Conservation (phyloP, 53 echinoderm and acorn worm species). For the Echinarachnius parma region DNA sequence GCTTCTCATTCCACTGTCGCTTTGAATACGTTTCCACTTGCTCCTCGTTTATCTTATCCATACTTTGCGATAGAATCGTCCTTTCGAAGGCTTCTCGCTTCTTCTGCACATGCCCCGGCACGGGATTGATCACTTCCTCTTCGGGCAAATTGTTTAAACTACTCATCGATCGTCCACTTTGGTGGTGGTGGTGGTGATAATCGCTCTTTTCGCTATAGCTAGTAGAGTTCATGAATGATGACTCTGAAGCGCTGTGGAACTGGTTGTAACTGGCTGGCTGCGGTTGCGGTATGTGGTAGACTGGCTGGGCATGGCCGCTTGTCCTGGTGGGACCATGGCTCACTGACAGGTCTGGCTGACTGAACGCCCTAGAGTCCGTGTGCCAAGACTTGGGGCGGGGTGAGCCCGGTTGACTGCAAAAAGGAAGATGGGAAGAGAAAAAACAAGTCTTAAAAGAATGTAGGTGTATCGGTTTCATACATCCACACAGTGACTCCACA, state of each 20-base stretch:
- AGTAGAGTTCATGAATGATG: slow-evolving; percentile 20
- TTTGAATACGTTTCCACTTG: not conserved
- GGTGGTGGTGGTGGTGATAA: slow-evolving; percentile 13
- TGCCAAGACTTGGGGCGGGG: slow-evolving; percentile 89
- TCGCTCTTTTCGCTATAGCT: not conserved
- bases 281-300: slow-evolving; percentile 6
- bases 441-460: too few relatives aligned
- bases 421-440: too few relatives aligned
- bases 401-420: slow-evolving; percentile 53
- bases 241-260: slow-evolving; percentile 15
- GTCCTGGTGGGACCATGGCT: not conserved
- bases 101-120: slow-evolving; percentile 50
- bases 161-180: slow-evolving; percentile 41
- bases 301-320: slow-evolving; percentile 1
- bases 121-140: slow-evolving; percentile 29
- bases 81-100: slow-evolving; percentile 49
- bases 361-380: slow-evolving; percentile 21
- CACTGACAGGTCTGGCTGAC: slow-evolving; percentile 23
- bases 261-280: slow-evolving; percentile 18
- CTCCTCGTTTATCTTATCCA: slow-evolving; percentile 29
- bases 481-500: too few relatives aligned
- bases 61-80: slow-evolving; percentile 40
- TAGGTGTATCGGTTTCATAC: too few relatives aligned
- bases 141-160: slow-evolving; percentile 42
- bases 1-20: slow-evolving; percentile 18